Evolutionary conservation across 2,113 vertebrate genomes (phyloP), one percentile per base, ranked within the genome.

Genomic region (Telmatochromis sp.): DNA sequence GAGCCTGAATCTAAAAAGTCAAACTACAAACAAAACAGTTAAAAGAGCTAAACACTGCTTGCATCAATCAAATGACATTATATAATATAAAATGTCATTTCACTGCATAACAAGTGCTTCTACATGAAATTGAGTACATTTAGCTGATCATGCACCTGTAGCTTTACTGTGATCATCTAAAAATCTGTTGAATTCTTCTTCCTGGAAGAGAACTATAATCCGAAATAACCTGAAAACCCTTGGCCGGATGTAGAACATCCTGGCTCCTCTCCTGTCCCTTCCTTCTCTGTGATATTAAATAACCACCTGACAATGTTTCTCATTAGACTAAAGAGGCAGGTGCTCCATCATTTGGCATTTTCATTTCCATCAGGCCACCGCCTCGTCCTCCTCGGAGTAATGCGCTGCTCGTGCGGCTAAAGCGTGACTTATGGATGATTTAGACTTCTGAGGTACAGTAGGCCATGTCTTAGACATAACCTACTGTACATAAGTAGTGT

Each of bases 311-410:
- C 82, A 89, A 33, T 84, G 80, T 90, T 79, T 94, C 87, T 94
- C 93, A 95, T 95, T 93, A 93, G 58, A 88, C 82, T 91, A 91
- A 93, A 92, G 91, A 91, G 93, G 80, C 91, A 89, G 92, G 91
- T 91, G 91, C 87, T 92, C 90, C 81, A 90, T 94, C 93, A 87
- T 3, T 78, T 33, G 86, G 55, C 63, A 71, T 90, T 93, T 91
- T 92, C 81, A 89, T 90, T 94, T 94, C 90, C 87, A 93, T 90
- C 91, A 85, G 81, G 51, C 71, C 45, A 4, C 54, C 50, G 15
- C 81, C 54, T 63, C 2, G 31, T 82, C 80, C 84, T 85, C 81
- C 83, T 87, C 80, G 31, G 71, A 85, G 81, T 87, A 90, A 93
- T 88, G 85, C 42, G 23, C 54, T 71, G 57, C 19, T 35, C 73